Evolutionary conservation across 64 coral and sea anemone genomes (phyloP).

Genomic region (Stichodactyla mertensii): DNA sequence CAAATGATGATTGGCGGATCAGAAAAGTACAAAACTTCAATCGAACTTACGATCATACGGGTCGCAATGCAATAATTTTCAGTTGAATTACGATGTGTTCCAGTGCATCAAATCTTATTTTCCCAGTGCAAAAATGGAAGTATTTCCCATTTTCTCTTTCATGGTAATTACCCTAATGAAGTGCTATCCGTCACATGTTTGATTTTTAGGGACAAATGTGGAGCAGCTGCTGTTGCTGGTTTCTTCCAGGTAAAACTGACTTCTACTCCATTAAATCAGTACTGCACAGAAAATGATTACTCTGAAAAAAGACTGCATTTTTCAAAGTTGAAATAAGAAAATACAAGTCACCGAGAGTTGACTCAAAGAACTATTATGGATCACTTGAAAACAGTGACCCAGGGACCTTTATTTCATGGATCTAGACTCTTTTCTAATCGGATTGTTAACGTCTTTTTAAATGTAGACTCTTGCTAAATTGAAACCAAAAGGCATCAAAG

Average conservation of each 20-base stretch:
- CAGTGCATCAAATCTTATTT: too few relatives aligned
- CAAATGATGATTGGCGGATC: too few relatives aligned
- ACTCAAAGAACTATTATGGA: neutral
- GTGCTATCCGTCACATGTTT: neutral
- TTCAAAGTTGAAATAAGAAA: too few relatives aligned
- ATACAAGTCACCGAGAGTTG: too few relatives aligned
- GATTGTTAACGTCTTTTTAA: neutral
- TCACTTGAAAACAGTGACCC: neutral
- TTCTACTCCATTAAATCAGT: neutral
- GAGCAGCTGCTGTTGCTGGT: slow-evolving; percentile 95
- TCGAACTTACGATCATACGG: too few relatives aligned
- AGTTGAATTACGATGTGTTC: too few relatives aligned
- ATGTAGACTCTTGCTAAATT: slow-evolving; percentile 68
- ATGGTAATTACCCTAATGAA: neutral
- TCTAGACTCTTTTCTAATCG: neutral
- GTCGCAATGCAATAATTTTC: too few relatives aligned
- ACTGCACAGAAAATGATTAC: too few relatives aligned
- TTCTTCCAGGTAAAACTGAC: slow-evolving; percentile 77
- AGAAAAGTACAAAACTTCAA: too few relatives aligned
- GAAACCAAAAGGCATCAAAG: slow-evolving; percentile 80
- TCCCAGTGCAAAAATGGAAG: too few relatives aligned
- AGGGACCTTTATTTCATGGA: neutral
- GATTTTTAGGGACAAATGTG: slow-evolving; percentile 79
- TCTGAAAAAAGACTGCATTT: too few relatives aligned
- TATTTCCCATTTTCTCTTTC: too few relatives aligned